phyloP scores from a whole-genome alignment of 2,113 vertebrate species.

The Colossoma macropomum region DNA sequence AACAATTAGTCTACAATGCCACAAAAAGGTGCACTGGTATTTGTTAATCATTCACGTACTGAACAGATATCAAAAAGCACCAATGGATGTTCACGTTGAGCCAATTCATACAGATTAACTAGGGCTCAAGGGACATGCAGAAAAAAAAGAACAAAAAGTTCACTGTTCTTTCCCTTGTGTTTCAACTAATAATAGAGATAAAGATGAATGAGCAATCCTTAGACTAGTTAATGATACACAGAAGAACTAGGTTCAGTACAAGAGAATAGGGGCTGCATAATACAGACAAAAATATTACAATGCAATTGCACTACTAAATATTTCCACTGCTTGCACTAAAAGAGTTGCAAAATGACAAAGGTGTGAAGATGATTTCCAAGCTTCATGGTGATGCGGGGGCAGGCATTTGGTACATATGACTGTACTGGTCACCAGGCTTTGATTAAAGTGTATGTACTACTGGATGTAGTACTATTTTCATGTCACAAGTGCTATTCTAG shows the following conservation, averaged over 20 bases:
- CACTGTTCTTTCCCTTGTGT: neutral
- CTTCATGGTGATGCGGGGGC: neutral
- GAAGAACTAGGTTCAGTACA: too few species aligned
- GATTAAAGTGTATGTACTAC: neutral
- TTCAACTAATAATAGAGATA: too few species aligned
- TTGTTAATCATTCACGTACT: neutral
- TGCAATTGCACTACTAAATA: neutral
- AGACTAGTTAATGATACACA: too few species aligned
- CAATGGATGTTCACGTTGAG: neutral
- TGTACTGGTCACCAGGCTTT: neutral
- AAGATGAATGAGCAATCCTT: too few species aligned
- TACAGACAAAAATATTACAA: neutral
- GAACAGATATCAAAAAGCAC: neutral
- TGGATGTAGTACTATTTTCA: neutral
- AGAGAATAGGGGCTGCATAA: neutral
- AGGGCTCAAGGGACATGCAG: neutral
- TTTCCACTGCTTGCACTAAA: neutral
- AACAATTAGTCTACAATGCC: neutral
- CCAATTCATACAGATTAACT: neutral
- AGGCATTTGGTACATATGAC: neutral
- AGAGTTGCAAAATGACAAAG: neutral
- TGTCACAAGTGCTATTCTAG: neutral
- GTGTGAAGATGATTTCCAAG: neutral
- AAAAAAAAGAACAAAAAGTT: neutral
- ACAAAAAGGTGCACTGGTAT: neutral